phyloP scores from a whole-genome alignment of 2,888 invertebrate genomes.

The Coremacera marginata region DNA sequence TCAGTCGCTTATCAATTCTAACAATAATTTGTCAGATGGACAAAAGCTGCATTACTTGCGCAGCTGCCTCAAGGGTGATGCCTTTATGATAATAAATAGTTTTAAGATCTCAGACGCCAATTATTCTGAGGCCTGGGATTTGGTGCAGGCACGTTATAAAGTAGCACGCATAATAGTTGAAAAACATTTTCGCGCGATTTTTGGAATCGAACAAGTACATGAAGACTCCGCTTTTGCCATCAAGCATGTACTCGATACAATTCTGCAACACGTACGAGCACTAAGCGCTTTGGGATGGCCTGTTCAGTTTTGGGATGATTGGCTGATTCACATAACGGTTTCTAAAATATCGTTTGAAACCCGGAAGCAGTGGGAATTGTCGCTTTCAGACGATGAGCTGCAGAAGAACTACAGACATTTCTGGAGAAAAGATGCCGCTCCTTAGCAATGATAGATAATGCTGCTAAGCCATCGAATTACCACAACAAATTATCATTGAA shows the following conservation, averaged over 20 bases:
- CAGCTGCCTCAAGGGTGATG: slow-evolving; percentile 13
- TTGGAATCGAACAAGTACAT: not conserved
- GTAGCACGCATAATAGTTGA: slow-evolving; percentile 14
- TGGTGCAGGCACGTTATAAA: slow-evolving; percentile 1
- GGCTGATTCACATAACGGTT: slow-evolving; percentile 32
- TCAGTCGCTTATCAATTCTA: not conserved
- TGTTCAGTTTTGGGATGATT: slow-evolving; percentile 39
- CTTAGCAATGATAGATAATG: slow-evolving; percentile 5
- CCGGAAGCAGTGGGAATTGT: slow-evolving; percentile 41
- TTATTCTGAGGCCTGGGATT: slow-evolving; percentile 16
- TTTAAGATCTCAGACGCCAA: slow-evolving; percentile 11
- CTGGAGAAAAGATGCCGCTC: slow-evolving; percentile 31
- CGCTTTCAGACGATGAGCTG: slow-evolving; percentile 31
- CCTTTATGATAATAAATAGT: not conserved
- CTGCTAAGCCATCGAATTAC: not conserved
- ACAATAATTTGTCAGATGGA: not conserved
- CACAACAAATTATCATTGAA: not conserved
- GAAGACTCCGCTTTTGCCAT: slow-evolving; percentile 7
- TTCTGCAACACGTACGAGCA: slow-evolving; percentile 18
- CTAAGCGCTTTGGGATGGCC: slow-evolving; percentile 29
- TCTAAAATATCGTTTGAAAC: slow-evolving; percentile 39
- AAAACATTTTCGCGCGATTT: slow-evolving; percentile 13
- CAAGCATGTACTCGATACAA: slow-evolving; percentile 17
- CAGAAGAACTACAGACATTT: slow-evolving; percentile 10
- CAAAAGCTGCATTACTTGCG: slow-evolving; percentile 39